Conservation (phyloP, 2,888 invertebrate species). For the Perizoma affinitatum region DNA sequence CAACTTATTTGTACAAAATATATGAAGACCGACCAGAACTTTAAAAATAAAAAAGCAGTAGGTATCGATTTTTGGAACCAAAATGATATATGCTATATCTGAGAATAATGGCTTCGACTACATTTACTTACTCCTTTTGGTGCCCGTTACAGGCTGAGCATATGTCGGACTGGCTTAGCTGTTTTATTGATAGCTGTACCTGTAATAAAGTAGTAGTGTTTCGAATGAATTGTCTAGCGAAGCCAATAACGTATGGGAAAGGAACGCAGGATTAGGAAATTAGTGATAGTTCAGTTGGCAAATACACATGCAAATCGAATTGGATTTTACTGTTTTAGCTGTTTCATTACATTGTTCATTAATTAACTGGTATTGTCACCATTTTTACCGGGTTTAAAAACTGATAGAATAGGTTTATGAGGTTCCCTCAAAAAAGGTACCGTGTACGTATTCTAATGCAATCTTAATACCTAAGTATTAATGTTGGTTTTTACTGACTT, state of each 20-base stretch:
- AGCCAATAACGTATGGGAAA: slow-evolving; percentile 20
- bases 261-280: slow-evolving; percentile 20
- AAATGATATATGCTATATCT: too few species aligned
- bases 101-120: too few species aligned
- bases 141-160: too few species aligned
- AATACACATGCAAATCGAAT: slow-evolving; percentile 22
- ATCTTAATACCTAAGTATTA: too few species aligned
- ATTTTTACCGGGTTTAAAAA: slow-evolving; percentile 7
- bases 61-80: too few species aligned
- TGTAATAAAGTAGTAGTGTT: slow-evolving; percentile 11
- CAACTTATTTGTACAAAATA: too few species aligned
- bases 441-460: too few species aligned
- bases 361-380: slow-evolving; percentile 21
- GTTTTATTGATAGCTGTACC: neutral
- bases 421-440: neutral
- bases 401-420: slow-evolving; percentile 11
- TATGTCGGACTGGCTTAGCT: neutral
- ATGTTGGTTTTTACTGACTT: too few species aligned
- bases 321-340: slow-evolving; percentile 15
- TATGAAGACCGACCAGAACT: too few species aligned
- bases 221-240: slow-evolving; percentile 18
- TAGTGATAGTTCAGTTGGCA: slow-evolving; percentile 23
- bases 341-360: slow-evolving; percentile 25
- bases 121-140: too few species aligned
- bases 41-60: too few species aligned